Base-by-base conservation (phyloP, 23 tunicate genomes). In the Trididemnum clinides region DNA sequence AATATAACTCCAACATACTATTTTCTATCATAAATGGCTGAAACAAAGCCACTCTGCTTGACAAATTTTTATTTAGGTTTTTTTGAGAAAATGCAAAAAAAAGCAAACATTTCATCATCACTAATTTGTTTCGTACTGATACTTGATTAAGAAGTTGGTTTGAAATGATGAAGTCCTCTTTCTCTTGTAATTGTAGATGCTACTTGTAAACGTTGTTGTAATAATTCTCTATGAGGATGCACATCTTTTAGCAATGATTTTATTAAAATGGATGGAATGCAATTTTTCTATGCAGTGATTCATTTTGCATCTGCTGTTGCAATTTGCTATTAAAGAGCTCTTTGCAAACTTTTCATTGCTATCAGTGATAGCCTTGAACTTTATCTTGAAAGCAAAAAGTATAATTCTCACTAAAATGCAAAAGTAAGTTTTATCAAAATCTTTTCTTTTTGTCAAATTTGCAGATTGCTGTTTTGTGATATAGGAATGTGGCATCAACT, bases 31-130 rank as follows among this genome's bases (percentile, higher is more conserved):
- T 62, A 62, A 22, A 22, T 62, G 27, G 69, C 69, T 12, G 69
- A 20, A 62, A 62, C 69, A 62, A 12, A 62, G 25, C n/a, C 69
- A 62, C 69, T 25, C n/a, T 62, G 69, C n/a, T n/a, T 62, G n/a
- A 22, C 23, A 4, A n/a, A 4, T 62, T 7, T 15, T 15, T 44
- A 15, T 10, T 10, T 7, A 10, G 15, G 15, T 7, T 19, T 22
- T 22, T 5, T 62, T 4, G 6, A 5, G 25, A 20, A 12, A n/a
- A 12, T 62, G 69, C 15, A 25, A 62, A 6, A 12, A 20, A 62
- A 22, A 62, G n/a, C n/a, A n/a, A n/a, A n/a, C n/a, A n/a, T n/a
- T n/a, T n/a, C n/a, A n/a, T 19, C 69, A 62, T 62, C n/a, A 25
- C 69, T 62, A 25, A 62, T 62, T 62, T 25, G 69, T 62, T 62